Evolutionary conservation across 1,140 invertebrate species (phyloP).

Genomic region (Gonatopus flavifemur): DNA sequence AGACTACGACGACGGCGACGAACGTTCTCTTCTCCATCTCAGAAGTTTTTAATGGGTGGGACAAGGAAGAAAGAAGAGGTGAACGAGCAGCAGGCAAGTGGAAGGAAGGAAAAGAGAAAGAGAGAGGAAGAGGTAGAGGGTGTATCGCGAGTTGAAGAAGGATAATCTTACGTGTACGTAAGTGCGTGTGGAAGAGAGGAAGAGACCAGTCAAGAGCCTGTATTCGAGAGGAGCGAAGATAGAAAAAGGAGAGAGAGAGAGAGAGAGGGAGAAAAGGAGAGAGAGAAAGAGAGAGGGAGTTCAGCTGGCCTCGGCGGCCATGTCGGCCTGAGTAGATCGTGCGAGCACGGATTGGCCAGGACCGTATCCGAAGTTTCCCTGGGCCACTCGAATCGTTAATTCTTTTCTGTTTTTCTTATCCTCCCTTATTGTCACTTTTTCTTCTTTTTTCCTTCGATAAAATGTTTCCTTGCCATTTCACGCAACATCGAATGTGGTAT

Average conservation of each 20-base stretch:
- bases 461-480: too few relatives aligned
- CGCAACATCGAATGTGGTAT: constrained; percentile 9
- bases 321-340: constrained; percentile 44
- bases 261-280: background rate
- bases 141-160: background rate
- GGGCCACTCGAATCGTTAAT: constrained; percentile 15
- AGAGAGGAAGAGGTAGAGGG: constrained; percentile 17
- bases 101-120: constrained; percentile 2
- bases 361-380: constrained; percentile 23
- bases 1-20: too few relatives aligned
- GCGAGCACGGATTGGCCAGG: constrained; percentile 41
- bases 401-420: background rate
- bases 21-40: too few relatives aligned
- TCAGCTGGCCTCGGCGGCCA: constrained; percentile 53
- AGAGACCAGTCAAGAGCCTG: constrained; percentile 5
- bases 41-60: too few relatives aligned
- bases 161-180: too few relatives aligned
- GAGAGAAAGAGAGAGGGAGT: constrained; percentile 17
- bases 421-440: background rate
- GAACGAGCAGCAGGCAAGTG: constrained; percentile 9
- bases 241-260: background rate
- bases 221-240: background rate
- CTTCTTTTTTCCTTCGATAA: too few relatives aligned
- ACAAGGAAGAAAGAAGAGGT: too few relatives aligned
- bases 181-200: background rate